A percentile compares a stretch with the other conserved stretches of the same genome.
These are phyloP conservation scores for Enteromius anoplus DNA, from an alignment of 2,797 vertebrate genomes.

Conservation along the genomic window DNA sequence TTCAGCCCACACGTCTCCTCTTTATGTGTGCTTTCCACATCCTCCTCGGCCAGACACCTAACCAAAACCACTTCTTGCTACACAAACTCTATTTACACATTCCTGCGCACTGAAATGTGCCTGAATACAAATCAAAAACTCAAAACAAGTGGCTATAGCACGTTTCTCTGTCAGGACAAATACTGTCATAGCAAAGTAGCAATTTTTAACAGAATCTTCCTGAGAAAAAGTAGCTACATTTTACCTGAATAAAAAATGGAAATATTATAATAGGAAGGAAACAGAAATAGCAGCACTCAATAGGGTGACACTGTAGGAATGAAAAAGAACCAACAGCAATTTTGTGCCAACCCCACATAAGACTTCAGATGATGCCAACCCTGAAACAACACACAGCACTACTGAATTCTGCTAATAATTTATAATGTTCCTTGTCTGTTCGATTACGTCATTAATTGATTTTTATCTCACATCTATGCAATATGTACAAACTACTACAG, in stretches of 20 bases:
- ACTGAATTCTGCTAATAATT: too few species aligned
- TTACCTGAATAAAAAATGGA: neutral
- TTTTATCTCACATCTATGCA: too few species aligned
- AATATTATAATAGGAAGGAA: neutral
- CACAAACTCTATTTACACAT: neutral
- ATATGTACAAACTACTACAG: too few species aligned
- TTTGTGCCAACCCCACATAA: too few species aligned
- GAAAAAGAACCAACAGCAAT: neutral
- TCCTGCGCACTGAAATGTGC: neutral
- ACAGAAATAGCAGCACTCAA: neutral
- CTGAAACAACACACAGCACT: too few species aligned
- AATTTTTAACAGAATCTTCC: neutral
- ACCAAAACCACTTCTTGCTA: neutral
- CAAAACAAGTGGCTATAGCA: neutral
- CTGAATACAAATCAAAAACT: neutral
- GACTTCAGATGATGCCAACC: too few species aligned
- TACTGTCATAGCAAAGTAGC: neutral
- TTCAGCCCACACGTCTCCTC: neutral
- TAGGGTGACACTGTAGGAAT: neutral
- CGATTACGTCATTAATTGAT: too few species aligned
- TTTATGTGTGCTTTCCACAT: neutral
- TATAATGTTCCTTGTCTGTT: too few species aligned
- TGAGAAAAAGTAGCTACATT: neutral
- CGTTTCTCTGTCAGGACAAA: neutral
- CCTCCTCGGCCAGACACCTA: too few species aligned